phyloP scores from a whole-genome alignment of 2,888 invertebrate species.

The Malachius bipustulatus region DNA sequence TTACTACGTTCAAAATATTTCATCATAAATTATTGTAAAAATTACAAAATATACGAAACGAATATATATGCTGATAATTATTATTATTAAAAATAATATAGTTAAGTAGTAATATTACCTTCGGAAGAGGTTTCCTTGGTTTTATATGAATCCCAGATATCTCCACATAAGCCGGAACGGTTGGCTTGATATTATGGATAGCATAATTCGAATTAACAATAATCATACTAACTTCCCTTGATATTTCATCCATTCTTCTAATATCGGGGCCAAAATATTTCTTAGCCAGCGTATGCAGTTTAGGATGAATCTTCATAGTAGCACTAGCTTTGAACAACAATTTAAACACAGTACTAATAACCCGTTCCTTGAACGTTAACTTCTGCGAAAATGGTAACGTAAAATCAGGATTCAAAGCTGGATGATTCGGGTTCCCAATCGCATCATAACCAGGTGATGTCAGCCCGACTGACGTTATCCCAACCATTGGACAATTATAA shows the following conservation, averaged over 20 bases:
- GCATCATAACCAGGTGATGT: conserved; percentile 21
- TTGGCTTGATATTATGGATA: conserved; percentile 20
- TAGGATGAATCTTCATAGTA: conserved; percentile 10
- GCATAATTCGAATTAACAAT: conserved; percentile 23
- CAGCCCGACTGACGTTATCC: conserved; percentile 26
- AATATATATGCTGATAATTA: too few relatives aligned
- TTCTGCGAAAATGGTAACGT: conserved; percentile 22
- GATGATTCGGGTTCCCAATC: conserved; percentile 29
- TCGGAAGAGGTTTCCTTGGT: conserved; percentile 22
- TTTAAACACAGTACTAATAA: conserved; percentile 19
- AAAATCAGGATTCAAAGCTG: conserved; percentile 29
- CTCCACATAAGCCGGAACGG: conserved; percentile 22
- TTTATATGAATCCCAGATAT: conserved; percentile 25
- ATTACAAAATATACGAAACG: too few relatives aligned
- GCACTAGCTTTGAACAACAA: conserved; percentile 12
- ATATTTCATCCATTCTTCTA: conserved; percentile 19
- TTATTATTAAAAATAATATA: too few relatives aligned
- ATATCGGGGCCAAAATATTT: conserved; percentile 21
- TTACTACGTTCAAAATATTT: too few relatives aligned
- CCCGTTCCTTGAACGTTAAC: conserved; percentile 25
- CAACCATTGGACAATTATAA: conserved; percentile 31
- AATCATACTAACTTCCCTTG: conserved; percentile 23
- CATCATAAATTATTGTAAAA: too few relatives aligned
- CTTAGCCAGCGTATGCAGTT: conserved; percentile 18
- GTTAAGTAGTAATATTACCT: too few relatives aligned